These are phyloP conservation scores for Conomelus anceps DNA, from an alignment of 2,888 invertebrate genomes.

Conservation along the genomic window DNA sequence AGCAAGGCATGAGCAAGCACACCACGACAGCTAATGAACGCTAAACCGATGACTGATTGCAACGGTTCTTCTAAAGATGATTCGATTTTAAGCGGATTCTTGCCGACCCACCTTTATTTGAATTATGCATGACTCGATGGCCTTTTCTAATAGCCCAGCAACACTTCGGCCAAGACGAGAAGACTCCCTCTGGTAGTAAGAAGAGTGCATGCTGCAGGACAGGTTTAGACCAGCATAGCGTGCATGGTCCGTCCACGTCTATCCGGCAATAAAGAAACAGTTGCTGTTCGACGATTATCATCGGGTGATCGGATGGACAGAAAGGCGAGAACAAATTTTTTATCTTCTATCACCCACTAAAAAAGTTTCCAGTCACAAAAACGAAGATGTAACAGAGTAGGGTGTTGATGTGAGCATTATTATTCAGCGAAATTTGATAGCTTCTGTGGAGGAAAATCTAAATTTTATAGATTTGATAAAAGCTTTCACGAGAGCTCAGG, in stretches of 20 bases:
- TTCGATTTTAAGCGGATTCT: background rate
- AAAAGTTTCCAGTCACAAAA: background rate
- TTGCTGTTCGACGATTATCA: background rate
- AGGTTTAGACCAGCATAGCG: too few species aligned
- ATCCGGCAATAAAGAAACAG: background rate
- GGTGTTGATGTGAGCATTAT: background rate
- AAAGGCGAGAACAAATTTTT: background rate
- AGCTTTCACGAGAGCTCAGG: background rate
- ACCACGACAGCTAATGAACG: background rate
- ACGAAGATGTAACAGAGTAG: background rate
- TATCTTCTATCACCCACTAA: background rate
- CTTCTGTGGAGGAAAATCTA: too few species aligned
- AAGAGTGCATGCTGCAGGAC: background rate
- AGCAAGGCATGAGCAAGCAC: background rate
- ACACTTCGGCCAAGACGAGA: background rate
- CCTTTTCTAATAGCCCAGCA: background rate
- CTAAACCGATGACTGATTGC: background rate
- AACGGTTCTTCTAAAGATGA: background rate
- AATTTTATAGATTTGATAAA: too few species aligned
- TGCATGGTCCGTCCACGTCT: background rate
- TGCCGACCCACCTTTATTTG: background rate
- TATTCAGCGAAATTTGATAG: background rate
- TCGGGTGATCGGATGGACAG: background rate
- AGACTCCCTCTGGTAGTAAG: background rate
- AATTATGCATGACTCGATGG: background rate